Evolutionary conservation across 2,888 invertebrate species (phyloP), one percentile per base, ranked within the genome.

Genomic region (Oasisia sp.): DNA sequence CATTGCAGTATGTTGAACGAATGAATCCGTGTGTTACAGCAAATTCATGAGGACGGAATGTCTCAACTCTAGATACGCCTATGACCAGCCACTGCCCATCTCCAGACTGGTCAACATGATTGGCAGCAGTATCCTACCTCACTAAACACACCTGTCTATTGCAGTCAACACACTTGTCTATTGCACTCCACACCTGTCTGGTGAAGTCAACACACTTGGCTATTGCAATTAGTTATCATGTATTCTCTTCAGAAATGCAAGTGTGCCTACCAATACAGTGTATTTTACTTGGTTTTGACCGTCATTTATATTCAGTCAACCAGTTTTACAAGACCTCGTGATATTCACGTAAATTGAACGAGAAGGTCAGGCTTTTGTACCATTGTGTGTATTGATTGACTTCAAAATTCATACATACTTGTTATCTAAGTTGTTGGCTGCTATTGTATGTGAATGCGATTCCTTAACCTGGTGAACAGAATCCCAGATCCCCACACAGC

Each of bases 11-110:
- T 19, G 27, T 74, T 74, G 27, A 74, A 74, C 19, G 14, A 27
- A 19, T 7, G n/a, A 74, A 14, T 27, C 74, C 0, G 74, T 74
- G 74, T 74, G 74, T 95, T 96, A 92, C 94, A 97, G 97, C 95
- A 98, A 99, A 91, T 99, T 98, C 96, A 98, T 99, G 98, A 97
- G 99, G 94, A 98, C 98, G 0, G 99, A 99, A 96, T 99, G 99
- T 95, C 97, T 99, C 93, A 99, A 99, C 96, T 98, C 99, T 95
- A 98, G 98, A 94, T 99, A 99, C 96, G 98, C 98, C 0, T 98
- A 99, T 95, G 98, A 98, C 95, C 97, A 98, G 14, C 97, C 98
- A 3, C 97, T 99, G 96, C 99, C 99, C 0, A 97, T 99, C 0
- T 98, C 98, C 45, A 97, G 99, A 91, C 97, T 99, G 32, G 98